A percentile compares a stretch with the other conserved stretches of the same genome.
Evolutionary conservation across 2,797 vertebrate species (phyloP).

Genomic region (Pangasius sanitwongsei): DNA sequence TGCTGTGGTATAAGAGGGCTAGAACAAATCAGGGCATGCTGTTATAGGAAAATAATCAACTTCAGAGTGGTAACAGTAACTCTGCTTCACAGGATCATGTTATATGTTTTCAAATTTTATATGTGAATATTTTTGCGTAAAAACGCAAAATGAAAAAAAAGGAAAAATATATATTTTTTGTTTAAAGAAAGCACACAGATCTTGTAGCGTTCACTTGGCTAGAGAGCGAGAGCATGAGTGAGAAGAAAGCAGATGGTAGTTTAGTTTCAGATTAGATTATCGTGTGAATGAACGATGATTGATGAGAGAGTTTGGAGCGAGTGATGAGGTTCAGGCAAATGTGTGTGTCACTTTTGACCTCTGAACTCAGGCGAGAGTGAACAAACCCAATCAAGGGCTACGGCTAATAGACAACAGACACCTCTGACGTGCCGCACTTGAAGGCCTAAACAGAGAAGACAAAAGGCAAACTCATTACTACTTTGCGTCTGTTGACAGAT

Average conservation of each 20-base stretch:
- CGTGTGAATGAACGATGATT: not conserved
- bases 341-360: not conserved
- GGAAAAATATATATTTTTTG: no score
- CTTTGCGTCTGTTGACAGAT: slow-evolving; percentile 14
- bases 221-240: not conserved
- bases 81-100: not conserved
- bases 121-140: not conserved
- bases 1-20: not conserved
- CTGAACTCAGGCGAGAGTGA: not conserved
- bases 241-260: not conserved
- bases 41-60: not conserved
- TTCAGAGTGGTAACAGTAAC: not conserved
- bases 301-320: not conserved
- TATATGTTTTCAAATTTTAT: not conserved
- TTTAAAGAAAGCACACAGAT: not conserved
- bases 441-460: slow-evolving; percentile 5
- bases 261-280: not conserved
- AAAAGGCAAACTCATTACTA: slow-evolving; percentile 7
- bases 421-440: not conserved
- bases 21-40: not conserved
- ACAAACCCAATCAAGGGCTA: not conserved
- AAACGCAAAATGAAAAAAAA: no score
- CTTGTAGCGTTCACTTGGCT: not conserved
- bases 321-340: not conserved
- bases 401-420: not conserved